Conservation (phyloP, 1,140 invertebrate species). For the Drosophila lini region DNA sequence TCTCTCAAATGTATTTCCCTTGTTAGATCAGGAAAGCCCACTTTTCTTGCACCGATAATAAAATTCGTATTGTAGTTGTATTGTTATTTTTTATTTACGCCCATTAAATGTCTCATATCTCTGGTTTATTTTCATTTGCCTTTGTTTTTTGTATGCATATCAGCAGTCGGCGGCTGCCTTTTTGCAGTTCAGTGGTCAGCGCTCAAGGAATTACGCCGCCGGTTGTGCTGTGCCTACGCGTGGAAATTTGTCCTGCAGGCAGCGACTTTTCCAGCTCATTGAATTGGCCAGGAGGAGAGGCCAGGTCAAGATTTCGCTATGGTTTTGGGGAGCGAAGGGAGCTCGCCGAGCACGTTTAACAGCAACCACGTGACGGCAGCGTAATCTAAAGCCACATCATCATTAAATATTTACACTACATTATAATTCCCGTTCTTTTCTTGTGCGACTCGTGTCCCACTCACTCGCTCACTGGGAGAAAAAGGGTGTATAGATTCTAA, state of each 20-base stretch:
- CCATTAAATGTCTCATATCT: constrained; percentile 47
- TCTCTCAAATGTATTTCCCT: neutral
- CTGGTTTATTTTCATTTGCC: constrained; percentile 29
- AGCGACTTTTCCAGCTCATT: constrained; percentile 71
- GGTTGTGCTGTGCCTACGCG: constrained; percentile 29
- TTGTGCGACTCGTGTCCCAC: constrained; percentile 49
- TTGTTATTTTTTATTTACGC: constrained; percentile 36
- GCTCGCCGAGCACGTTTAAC: constrained; percentile 68
- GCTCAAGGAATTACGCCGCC: constrained; percentile 28
- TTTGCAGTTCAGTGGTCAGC: constrained; percentile 49
- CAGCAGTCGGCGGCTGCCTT: constrained; percentile 26
- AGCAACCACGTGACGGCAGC: constrained; percentile 69
- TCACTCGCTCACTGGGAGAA: constrained; percentile 20
- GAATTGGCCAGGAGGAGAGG: constrained; percentile 49
- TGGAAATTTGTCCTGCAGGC: constrained; percentile 23
- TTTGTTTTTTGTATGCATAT: constrained; percentile 52
- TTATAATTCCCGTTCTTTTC: constrained; percentile 71
- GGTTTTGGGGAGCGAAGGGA: constrained; percentile 2
- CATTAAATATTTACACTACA: constrained; percentile 83
- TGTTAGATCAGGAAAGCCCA: neutral
- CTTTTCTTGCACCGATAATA: neutral
- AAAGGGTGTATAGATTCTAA: neutral
- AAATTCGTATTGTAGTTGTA: constrained; percentile 10
- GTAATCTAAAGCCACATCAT: constrained; percentile 80
- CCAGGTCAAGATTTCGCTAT: constrained; percentile 18